Percentiles rank a stretch among this genome's conserved stretches.
These are phyloP conservation scores for Sarcophaga bullata DNA, from an alignment of 1,140 invertebrate genomes.

Conservation along the genomic window DNA sequence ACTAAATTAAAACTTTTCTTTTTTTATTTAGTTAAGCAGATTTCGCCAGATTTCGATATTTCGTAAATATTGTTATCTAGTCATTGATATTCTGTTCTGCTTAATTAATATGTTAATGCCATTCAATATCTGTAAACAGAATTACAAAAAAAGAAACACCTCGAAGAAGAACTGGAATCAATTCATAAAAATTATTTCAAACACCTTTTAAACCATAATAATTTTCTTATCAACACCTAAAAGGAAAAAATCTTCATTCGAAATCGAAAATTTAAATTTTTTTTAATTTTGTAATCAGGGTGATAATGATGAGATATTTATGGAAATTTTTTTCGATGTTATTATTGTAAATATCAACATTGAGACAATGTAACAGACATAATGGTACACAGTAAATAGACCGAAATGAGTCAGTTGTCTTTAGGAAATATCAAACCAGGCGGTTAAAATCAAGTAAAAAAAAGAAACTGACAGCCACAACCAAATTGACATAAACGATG, in stretches of 20 bases:
- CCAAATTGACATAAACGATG: background rate
- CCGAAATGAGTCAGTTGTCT: background rate
- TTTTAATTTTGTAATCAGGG: too few species aligned
- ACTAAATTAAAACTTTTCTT: too few species aligned
- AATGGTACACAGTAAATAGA: background rate
- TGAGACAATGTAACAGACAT: slow-evolving; percentile 2
- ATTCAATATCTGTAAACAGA: too few species aligned
- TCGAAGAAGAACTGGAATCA: too few species aligned
- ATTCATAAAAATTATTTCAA: background rate
- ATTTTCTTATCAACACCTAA: background rate
- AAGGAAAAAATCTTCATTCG: background rate
- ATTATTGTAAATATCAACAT: background rate
- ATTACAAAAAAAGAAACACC: too few species aligned
- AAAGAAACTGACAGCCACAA: background rate
- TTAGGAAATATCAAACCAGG: background rate
- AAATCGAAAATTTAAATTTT: too few species aligned
- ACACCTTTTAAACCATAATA: background rate
- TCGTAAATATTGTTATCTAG: too few species aligned
- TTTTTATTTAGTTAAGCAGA: too few species aligned
- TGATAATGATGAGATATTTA: slow-evolving; percentile 4
- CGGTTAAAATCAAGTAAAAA: background rate
- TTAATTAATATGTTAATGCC: too few species aligned
- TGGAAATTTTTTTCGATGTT: background rate
- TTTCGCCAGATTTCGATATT: too few species aligned
- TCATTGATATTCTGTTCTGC: too few species aligned